Evolutionary conservation across 1,140 invertebrate species (phyloP).

Genomic region (Drosophila carrolli): DNA sequence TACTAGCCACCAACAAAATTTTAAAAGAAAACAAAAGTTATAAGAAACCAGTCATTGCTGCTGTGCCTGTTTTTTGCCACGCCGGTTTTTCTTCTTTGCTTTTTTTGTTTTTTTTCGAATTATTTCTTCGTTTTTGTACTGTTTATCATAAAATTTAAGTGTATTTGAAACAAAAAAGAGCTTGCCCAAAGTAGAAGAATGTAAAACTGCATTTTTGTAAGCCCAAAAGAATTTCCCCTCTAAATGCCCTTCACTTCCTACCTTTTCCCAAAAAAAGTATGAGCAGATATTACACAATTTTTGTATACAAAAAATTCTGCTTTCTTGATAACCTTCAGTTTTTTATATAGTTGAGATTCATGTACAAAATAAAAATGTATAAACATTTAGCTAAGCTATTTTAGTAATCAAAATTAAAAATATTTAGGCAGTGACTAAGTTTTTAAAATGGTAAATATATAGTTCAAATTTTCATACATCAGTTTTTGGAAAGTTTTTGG

Average conservation of each 20-base stretch:
- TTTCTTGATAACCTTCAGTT: background rate
- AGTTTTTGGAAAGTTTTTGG: too few species aligned
- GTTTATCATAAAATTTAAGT: conserved; percentile 5
- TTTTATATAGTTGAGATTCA: too few species aligned
- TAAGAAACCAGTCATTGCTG: conserved; percentile 22
- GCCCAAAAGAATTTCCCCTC: background rate
- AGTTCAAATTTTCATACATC: too few species aligned
- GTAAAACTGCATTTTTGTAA: conserved; percentile 17
- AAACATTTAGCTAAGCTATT: too few species aligned
- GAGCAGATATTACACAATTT: too few species aligned
- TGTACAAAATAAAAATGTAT: too few species aligned
- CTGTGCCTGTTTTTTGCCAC: conserved; percentile 52
- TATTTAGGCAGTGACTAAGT: too few species aligned
- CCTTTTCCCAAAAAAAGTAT: background rate
- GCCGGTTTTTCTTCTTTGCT: conserved; percentile 56
- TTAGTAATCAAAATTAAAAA: too few species aligned
- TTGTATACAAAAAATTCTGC: too few species aligned
- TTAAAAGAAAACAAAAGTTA: conserved; percentile 17
- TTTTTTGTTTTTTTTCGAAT: conserved; percentile 1
- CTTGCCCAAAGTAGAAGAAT: conserved; percentile 10
- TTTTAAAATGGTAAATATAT: too few species aligned
- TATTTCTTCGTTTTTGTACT: conserved; percentile 5
- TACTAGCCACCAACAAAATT: background rate
- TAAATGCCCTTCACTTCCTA: background rate
- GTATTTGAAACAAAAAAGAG: background rate